These are phyloP conservation scores for Boloria selene DNA, from an alignment of 2,888 invertebrate genomes.

Conservation along the genomic window DNA sequence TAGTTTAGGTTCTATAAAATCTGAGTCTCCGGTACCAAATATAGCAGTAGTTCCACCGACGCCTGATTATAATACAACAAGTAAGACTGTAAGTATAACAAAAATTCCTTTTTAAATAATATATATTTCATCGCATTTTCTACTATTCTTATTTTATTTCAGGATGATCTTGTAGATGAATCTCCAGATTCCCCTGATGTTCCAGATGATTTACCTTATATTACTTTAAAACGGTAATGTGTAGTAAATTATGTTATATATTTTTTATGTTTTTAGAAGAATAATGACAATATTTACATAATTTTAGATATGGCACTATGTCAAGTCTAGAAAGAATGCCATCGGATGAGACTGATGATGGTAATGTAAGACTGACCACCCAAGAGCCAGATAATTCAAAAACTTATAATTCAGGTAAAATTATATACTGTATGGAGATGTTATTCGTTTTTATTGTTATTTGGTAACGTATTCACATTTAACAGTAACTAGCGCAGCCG, in stretches of 20 bases:
- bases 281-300: conserved; percentile 18
- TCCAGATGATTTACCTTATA: conserved; percentile 88
- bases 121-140: conserved; percentile 2
- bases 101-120: conserved; percentile 14
- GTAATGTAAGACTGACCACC: conserved; percentile 74
- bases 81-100: conserved; percentile 71
- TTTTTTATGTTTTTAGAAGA: conserved; percentile 12
- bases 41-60: conserved; percentile 90
- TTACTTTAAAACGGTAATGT: conserved; percentile 84
- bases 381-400: conserved; percentile 66
- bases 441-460: background rate
- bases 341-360: conserved; percentile 84
- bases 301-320: conserved; percentile 85
- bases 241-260: conserved; percentile 11
- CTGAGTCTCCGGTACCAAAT: conserved; percentile 83
- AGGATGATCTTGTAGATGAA: conserved; percentile 83
- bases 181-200: conserved; percentile 86
- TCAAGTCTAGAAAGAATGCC: conserved; percentile 87
- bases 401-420: conserved; percentile 41
- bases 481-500: conserved; percentile 63
- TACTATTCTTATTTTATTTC: conserved; percentile 36
- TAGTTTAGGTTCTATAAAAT: conserved; percentile 67
- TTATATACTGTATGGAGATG: background rate
- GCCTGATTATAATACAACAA: conserved; percentile 81
- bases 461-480: background rate